phyloP scores from a whole-genome alignment of 2,888 invertebrate genomes.

The Spilarctia lutea region DNA sequence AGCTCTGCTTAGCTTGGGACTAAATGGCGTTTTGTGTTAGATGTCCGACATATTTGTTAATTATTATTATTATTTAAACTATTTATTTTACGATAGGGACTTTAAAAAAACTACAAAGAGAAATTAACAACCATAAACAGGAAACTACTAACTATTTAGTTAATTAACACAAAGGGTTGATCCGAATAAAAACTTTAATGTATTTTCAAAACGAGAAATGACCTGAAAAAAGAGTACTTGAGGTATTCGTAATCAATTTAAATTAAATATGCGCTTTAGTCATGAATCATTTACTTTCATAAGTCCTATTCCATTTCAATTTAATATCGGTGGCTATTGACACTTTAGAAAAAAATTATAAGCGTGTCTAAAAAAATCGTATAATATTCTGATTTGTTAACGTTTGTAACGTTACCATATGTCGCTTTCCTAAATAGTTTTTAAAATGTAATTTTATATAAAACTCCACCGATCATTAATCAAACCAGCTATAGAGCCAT shows the following conservation, averaged over 20 bases:
- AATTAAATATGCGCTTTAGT: not conserved
- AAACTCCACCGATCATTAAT: conserved; percentile 24
- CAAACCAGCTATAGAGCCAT: conserved; percentile 28
- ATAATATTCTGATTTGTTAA: not conserved
- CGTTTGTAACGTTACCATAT: not conserved
- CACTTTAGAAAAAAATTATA: not conserved
- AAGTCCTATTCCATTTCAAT: not conserved
- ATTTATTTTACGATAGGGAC: too few relatives aligned
- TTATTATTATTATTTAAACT: too few relatives aligned
- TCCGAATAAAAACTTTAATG: too few relatives aligned
- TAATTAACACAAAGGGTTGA: too few relatives aligned
- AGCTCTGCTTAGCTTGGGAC: too few relatives aligned
- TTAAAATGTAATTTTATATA: not conserved
- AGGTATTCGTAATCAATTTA: not conserved
- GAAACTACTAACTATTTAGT: not conserved
- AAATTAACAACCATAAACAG: not conserved
- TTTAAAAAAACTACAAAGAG: too few relatives aligned
- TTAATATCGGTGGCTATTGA: not conserved
- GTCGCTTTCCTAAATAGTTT: not conserved
- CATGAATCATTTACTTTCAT: not conserved
- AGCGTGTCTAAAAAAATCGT: not conserved
- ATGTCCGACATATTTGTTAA: too few relatives aligned
- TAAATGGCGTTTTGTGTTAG: too few relatives aligned
- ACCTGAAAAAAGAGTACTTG: not conserved
- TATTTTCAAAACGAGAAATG: too few relatives aligned